These are phyloP conservation scores for Portunus trituberculatus DNA, from an alignment of 1,140 invertebrate species.

Conservation along the genomic window DNA sequence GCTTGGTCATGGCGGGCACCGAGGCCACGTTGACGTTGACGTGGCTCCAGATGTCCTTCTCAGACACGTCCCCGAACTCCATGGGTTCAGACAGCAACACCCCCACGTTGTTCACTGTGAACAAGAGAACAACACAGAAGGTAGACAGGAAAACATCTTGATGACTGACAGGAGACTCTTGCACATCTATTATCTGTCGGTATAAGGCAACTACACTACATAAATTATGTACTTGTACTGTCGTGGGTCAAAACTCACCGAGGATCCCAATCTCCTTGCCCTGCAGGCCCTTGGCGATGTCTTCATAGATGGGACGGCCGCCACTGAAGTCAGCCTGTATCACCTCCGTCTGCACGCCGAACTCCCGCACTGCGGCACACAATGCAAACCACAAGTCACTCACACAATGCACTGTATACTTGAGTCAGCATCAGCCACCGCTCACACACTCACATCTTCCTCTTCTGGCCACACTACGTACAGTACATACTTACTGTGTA, in stretches of 20 bases:
- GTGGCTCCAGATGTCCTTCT: constrained; percentile 80
- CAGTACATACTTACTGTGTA: too few relatives aligned
- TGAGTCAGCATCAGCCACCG: too few relatives aligned
- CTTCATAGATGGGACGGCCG: constrained; percentile 78
- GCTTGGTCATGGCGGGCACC: constrained; percentile 82
- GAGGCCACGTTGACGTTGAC: constrained; percentile 82
- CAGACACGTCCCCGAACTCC: constrained; percentile 80
- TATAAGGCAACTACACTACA: too few relatives aligned
- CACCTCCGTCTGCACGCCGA: constrained; percentile 73
- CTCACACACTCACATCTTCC: too few relatives aligned
- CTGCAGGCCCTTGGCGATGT: constrained; percentile 31
- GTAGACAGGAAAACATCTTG: background rate
- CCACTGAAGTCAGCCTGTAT: constrained; percentile 80
- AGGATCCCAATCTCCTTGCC: constrained; percentile 81
- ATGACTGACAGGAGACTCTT: too few relatives aligned
- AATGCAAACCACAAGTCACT: too few relatives aligned
- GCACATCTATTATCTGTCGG: too few relatives aligned
- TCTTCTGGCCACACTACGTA: too few relatives aligned
- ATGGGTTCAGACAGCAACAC: constrained; percentile 78
- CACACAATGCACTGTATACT: too few relatives aligned
- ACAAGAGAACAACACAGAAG: background rate
- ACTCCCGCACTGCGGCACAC: background rate
- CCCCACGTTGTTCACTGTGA: constrained; percentile 38
- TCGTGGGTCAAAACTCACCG: constrained; percentile 77
- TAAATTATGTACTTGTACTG: too few relatives aligned